A percentile compares a stretch with the other conserved stretches of the same genome.
These are phyloP conservation scores for Lophius americanus DNA, from an alignment of 2,797 vertebrate genomes.

Conservation along the genomic window DNA sequence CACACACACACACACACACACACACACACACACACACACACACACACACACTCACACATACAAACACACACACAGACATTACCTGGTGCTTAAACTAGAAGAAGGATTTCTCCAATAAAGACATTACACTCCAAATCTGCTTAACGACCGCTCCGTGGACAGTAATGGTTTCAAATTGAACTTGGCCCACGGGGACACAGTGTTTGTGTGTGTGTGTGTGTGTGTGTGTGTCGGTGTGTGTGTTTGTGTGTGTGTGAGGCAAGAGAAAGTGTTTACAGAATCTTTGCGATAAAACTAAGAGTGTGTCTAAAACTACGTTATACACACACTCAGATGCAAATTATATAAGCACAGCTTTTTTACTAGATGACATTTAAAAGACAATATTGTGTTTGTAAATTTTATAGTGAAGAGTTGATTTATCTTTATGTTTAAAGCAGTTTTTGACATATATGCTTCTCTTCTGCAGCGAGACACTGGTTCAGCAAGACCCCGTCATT, in stretches of 20 bases:
- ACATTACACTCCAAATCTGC: constrained; percentile 91
- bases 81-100: constrained; percentile 86
- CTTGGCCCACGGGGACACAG: constrained; percentile 84
- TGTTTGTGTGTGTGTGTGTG: constrained; percentile 28
- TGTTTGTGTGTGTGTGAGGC: constrained; percentile 15
- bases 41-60: constrained; percentile 40
- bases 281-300: constrained; percentile 35
- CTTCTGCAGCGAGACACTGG: constrained; percentile 44
- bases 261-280: not conserved
- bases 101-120: constrained; percentile 95
- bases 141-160: constrained; percentile 87
- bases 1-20: constrained; percentile 32
- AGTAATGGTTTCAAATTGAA: constrained; percentile 95
- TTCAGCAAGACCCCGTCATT: constrained; percentile 62
- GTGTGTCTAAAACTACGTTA: constrained; percentile 53
- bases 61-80: constrained; percentile 55
- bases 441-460: constrained; percentile 11
- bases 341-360: constrained; percentile 40
- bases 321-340: constrained; percentile 36
- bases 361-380: constrained; percentile 36
- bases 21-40: constrained; percentile 28
- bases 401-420: constrained; percentile 9
- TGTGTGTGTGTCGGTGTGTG: constrained; percentile 23
- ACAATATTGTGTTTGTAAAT: constrained; percentile 33
- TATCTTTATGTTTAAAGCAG: constrained; percentile 2